phyloP scores from a whole-genome alignment of 2,888 invertebrate species.

The Acrobasis suavella region DNA sequence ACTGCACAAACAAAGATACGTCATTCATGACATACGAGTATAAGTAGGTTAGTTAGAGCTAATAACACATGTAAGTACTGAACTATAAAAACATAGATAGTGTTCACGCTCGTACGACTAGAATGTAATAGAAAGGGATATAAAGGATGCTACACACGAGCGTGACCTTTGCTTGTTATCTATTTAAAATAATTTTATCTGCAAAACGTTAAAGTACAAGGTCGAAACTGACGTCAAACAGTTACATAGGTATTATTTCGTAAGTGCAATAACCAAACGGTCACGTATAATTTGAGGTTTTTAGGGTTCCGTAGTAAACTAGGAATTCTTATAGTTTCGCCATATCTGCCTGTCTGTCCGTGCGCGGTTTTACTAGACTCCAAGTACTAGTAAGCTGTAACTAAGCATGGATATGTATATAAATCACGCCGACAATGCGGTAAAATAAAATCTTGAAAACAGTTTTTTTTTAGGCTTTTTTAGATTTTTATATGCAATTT shows the following conservation, averaged over 20 bases:
- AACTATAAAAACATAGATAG: not conserved
- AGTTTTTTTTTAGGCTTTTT: too few species aligned
- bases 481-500: too few species aligned
- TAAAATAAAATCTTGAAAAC: too few species aligned
- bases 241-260: conserved; percentile 22
- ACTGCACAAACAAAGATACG: not conserved
- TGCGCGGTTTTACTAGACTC: too few species aligned
- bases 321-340: too few species aligned
- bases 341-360: too few species aligned
- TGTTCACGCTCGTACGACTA: not conserved
- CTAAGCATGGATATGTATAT: too few species aligned
- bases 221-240: conserved; percentile 55
- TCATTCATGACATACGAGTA: not conserved
- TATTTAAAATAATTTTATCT: conserved; percentile 28
- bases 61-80: too few species aligned
- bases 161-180: conserved; percentile 28
- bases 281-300: conserved; percentile 22
- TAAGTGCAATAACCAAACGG: conserved; percentile 20
- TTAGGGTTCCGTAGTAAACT: too few species aligned
- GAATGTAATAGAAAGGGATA: conserved; percentile 19
- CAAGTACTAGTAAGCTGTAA: too few species aligned
- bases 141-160: conserved; percentile 15
- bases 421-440: too few species aligned
- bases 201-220: conserved; percentile 53
- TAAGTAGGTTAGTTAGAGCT: too few species aligned